Conservation (phyloP, 2,797 vertebrate species). For the Gastrophryne carolinensis region DNA sequence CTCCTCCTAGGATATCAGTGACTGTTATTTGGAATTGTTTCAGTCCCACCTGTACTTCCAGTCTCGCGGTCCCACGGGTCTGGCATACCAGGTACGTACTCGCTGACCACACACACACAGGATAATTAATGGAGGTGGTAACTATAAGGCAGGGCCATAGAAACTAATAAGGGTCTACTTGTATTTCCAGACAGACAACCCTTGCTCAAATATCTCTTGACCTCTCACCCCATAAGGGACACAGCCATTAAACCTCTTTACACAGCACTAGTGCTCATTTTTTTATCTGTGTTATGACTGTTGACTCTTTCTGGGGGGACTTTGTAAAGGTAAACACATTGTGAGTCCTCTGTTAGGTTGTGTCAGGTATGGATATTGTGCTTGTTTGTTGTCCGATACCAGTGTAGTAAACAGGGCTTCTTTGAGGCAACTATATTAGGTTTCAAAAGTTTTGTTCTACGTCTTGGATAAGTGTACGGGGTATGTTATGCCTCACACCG, state of each 20-base stretch:
- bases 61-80: slow-evolving; percentile 79
- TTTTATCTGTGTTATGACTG: slow-evolving; percentile 13
- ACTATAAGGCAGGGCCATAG: background rate
- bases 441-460: background rate
- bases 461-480: background rate
- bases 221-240: slow-evolving; percentile 30
- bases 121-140: background rate
- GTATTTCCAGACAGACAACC: background rate
- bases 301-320: background rate
- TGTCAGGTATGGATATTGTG: background rate
- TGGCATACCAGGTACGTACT: slow-evolving; percentile 85
- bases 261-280: background rate
- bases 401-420: background rate
- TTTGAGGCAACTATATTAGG: background rate
- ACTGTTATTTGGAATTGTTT: slow-evolving; percentile 94
- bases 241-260: slow-evolving; percentile 33
- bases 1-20: slow-evolving; percentile 79
- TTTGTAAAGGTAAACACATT: slow-evolving; percentile 5
- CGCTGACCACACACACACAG: background rate
- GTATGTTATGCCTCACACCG: background rate
- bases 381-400: background rate
- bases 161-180: slow-evolving; percentile 6
- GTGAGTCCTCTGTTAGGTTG: background rate
- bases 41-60: slow-evolving; percentile 93
- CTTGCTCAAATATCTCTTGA: slow-evolving; percentile 29